phyloP scores from a whole-genome alignment of 2,113 vertebrate genomes.

The Amphiprion percula region DNA sequence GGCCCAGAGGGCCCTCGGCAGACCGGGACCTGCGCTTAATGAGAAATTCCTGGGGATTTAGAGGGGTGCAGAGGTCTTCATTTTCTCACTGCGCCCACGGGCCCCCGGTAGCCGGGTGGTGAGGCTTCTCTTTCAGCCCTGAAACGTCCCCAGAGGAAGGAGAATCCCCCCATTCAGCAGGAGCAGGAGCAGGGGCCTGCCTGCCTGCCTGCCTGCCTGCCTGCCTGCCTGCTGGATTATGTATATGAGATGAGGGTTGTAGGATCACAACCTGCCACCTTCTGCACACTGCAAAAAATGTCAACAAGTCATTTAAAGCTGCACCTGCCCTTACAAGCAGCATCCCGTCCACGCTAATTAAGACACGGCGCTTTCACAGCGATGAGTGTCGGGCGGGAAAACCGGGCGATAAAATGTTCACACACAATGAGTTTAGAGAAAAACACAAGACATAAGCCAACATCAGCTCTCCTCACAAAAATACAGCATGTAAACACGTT shows the following conservation, averaged over 20 bases:
- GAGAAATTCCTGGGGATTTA: constrained; percentile 89
- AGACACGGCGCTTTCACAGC: constrained; percentile 22
- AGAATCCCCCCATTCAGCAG: constrained; percentile 75
- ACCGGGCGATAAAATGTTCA: neutral
- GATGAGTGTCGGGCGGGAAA: constrained; percentile 1
- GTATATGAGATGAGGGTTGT: constrained; percentile 80
- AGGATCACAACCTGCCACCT: constrained; percentile 76
- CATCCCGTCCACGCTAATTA: constrained; percentile 27
- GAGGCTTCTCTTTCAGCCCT: constrained; percentile 77
- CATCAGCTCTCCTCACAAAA: no score
- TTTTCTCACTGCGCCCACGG: constrained; percentile 87
- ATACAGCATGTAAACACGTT: neutral
- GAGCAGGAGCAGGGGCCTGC: constrained; percentile 49
- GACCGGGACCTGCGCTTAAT: constrained; percentile 84
- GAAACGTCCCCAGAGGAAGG: constrained; percentile 76
- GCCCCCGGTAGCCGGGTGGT: constrained; percentile 72
- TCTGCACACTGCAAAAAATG: constrained; percentile 71
- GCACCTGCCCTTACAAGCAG: constrained; percentile 68
- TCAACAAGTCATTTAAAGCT: constrained; percentile 70
- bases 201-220: no score
- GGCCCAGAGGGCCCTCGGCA: constrained; percentile 74
- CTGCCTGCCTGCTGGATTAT: constrained; percentile 81
- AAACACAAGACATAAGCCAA: neutral
- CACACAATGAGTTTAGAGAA: constrained; percentile 3
- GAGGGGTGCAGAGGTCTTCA: constrained; percentile 88